A percentile compares a stretch with the other conserved stretches of the same genome.
phyloP scores from a whole-genome alignment of 1,140 invertebrate genomes.

The Drosophila orena region DNA sequence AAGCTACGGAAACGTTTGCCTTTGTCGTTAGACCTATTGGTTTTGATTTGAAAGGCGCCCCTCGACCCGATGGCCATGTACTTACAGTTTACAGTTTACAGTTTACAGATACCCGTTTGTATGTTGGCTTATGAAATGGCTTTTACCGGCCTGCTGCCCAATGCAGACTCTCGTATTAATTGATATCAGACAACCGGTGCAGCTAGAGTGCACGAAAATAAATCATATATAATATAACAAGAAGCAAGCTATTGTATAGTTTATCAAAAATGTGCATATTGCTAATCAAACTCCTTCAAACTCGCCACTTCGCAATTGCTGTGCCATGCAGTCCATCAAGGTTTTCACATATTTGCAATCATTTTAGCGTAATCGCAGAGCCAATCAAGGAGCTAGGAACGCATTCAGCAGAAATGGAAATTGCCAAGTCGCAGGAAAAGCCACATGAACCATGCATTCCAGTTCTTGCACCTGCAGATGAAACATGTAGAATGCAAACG shows the following conservation, averaged over 20 bases:
- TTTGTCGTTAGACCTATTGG: slow-evolving; percentile 43
- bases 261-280: background rate
- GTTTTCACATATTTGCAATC: slow-evolving; percentile 5
- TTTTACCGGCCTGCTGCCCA: background rate
- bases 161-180: background rate
- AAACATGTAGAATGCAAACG: slow-evolving; percentile 73
- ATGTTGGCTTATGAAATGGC: background rate
- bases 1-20: slow-evolving; percentile 44
- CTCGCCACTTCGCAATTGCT: background rate
- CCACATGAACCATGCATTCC: slow-evolving; percentile 56
- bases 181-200: background rate
- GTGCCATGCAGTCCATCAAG: background rate
- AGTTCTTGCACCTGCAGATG: slow-evolving; percentile 44
- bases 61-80: slow-evolving; percentile 9
- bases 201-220: background rate
- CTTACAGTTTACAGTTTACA: slow-evolving; percentile 2
- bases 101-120: slow-evolving; percentile 1
- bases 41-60: slow-evolving; percentile 37
- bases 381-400: slow-evolving; percentile 25
- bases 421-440: slow-evolving; percentile 30
- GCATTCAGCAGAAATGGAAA: slow-evolving; percentile 32
- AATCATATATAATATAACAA: too few species aligned
- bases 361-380: slow-evolving; percentile 16
- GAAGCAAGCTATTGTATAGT: too few species aligned
- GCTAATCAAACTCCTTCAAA: background rate